These are phyloP conservation scores for Cydia fagiglandana DNA, from an alignment of 1,140 invertebrate genomes.

Conservation along the genomic window DNA sequence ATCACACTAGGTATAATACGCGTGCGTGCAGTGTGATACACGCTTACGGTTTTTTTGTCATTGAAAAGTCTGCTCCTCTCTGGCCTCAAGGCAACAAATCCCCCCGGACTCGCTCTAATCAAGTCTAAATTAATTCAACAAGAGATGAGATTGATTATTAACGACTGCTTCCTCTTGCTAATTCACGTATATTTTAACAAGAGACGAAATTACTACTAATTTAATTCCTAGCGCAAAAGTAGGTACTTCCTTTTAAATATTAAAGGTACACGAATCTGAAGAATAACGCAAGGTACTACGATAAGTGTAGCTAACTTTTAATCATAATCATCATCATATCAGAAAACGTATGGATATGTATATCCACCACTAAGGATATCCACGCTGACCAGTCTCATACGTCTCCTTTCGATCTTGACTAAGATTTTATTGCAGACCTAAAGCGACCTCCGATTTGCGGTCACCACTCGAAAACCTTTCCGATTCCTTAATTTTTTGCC, in stretches of 20 bases:
- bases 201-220: not conserved
- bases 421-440: too few relatives aligned
- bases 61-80: not conserved
- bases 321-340: too few relatives aligned
- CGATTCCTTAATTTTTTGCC: too few relatives aligned
- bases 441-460: too few relatives aligned
- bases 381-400: too few relatives aligned
- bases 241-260: not conserved
- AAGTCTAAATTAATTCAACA: slow-evolving; percentile 23
- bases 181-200: not conserved
- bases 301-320: too few relatives aligned
- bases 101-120: not conserved
- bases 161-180: slow-evolving; percentile 9
- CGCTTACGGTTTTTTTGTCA: not conserved
- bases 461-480: too few relatives aligned
- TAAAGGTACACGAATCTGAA: not conserved
- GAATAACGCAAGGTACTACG: not conserved
- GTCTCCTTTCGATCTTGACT: too few relatives aligned
- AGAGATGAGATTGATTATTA: slow-evolving; percentile 19
- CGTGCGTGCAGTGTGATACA: too few relatives aligned
- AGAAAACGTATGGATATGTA: too few relatives aligned
- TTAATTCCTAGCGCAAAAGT: not conserved
- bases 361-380: too few relatives aligned
- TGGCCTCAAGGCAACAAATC: not conserved
- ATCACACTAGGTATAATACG: not conserved